Evolutionary conservation across 2,888 invertebrate species (phyloP), one percentile per base, ranked within the genome.

Genomic region (Ctena decussata): DNA sequence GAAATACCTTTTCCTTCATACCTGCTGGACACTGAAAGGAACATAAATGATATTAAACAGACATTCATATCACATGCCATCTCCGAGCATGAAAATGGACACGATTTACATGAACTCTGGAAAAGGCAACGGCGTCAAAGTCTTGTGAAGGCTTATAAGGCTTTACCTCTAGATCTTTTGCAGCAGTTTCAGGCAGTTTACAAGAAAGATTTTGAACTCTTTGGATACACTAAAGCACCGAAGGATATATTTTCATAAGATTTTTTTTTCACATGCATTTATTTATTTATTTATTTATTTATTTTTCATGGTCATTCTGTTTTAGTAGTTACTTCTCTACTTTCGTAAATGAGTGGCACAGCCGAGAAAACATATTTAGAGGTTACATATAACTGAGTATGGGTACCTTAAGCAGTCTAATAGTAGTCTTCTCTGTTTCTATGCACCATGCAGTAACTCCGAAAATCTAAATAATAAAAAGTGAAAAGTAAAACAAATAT

Each of bases 121-220:
- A 37, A 82, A 30, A 80, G 71, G 57, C 27, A 35, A 24, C 80
- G 85, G 32, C 81, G 86, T 32, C 70, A 72, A 18, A n/a, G 46
- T 21, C 83, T 89, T 84, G 27, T 74, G 49, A 78, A 81, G 30
- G 90, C 83, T 0, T 90, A 86, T 71, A 71, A 60, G 27, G 37
- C 21, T 6, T 70, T 89, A 3, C 85, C 90, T 2, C 6, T 2
- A 0, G 18, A 49, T 2, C 18, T 85, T 6, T 32, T 89, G 11
- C 39, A 73, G 21, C 12, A 24, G 3, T 74, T 90, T 30, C 74
- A 72, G 18, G 49, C 65, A 18, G 65, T 83, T 0, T 90, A 84
- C 69, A 46, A 82, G 27, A 72, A 80, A 46, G 90, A 90, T 65
- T 90, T 90, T 79, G 81, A 87, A 49, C 60, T 90, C n/a, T 90